These are phyloP conservation scores for Tragelaphus eurycerus DNA, from an alignment of 2,797 vertebrate genomes.

Conservation along the genomic window DNA sequence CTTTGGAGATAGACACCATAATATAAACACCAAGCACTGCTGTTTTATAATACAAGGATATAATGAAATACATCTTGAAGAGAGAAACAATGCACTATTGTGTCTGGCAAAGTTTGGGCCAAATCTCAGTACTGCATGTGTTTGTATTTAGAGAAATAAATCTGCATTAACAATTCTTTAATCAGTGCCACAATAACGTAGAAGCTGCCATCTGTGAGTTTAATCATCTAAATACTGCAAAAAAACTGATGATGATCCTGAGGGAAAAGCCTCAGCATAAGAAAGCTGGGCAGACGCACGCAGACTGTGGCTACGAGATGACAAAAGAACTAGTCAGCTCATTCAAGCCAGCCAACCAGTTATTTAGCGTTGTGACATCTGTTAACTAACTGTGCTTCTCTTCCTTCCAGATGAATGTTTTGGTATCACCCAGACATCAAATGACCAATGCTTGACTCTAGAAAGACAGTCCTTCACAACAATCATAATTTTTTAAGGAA, in stretches of 20 bases:
- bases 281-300: background rate
- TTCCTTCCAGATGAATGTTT: background rate
- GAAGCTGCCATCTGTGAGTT: conserved; percentile 70
- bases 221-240: conserved; percentile 52
- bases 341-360: background rate
- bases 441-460: background rate
- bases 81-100: conserved; percentile 54
- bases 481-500: background rate
- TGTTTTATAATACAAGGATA: background rate
- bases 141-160: conserved; percentile 71
- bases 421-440: background rate
- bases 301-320: background rate
- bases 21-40: background rate
- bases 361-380: background rate
- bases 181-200: conserved; percentile 66
- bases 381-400: background rate
- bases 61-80: conserved; percentile 32
- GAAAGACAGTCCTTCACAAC: background rate
- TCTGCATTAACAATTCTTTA: conserved; percentile 73
- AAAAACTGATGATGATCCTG: background rate
- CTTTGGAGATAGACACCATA: background rate
- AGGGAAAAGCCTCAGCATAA: background rate
- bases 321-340: background rate
- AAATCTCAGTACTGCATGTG: conserved; percentile 55
- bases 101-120: conserved; percentile 53